Evolutionary conservation across 2,888 invertebrate species (phyloP), one percentile per base, ranked within the genome.

Genomic region (Trichopria drosophilae): DNA sequence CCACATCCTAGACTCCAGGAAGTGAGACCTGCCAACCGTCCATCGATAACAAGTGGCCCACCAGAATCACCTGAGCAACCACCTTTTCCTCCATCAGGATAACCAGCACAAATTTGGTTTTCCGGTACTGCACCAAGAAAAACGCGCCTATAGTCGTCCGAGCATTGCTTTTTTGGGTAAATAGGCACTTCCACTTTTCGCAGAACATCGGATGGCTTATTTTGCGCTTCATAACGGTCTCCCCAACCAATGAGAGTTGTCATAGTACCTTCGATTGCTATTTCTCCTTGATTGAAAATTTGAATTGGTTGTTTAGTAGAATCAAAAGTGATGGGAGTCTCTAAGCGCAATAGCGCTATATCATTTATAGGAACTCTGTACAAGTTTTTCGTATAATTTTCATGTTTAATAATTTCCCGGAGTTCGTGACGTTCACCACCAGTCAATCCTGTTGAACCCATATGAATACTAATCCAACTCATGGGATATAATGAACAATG

Each of bases 41-140:
- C 73, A 3, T 75, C 60, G 49, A 75, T 58, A 1, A 77, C 72
- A 2, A 80, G 44, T 0, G 80, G 80, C 15, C 80, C 80, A 1
- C 80, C 80, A 20, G 80, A 79, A 58, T 80, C 80, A 51, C 80
- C 80, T 76, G 79, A 55, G 24, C 61, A 63, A 12, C 55, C 53
- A 49, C 61, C 62, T 13, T 37, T 79, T 13, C 84, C 84, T 6
- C 84, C 84, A 55, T 77, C 74, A 5, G 77, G 70, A 1, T 69
- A 69, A 0, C 82, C 84, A 9, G 84, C 84, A 62, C 84, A 84
- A 6, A 84, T 78, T 3, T 72, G 78, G 0, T 78, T 75, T 3
- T 71, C 66, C 6, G 64, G 63, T 12, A 9, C 60, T n/a, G n/a
- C n/a, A n/a, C n/a, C n/a, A n/a, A n/a, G n/a, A n/a, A n/a, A n/a